Evolutionary conservation across 2,113 vertebrate species (phyloP).

Genomic region (Argyrosomus japonicus): DNA sequence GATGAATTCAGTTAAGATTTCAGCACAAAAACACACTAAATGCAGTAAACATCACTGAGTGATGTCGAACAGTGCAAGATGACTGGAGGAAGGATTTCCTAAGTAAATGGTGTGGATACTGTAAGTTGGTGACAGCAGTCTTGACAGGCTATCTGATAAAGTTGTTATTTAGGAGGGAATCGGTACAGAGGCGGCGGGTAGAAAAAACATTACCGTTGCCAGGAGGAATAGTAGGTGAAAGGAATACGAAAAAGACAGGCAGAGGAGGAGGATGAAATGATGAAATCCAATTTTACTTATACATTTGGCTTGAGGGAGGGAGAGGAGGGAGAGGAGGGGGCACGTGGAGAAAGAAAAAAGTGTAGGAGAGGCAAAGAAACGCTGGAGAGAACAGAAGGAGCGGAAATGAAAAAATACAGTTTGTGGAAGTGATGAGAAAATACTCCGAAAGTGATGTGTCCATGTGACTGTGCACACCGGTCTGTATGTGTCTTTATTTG

Average conservation of each 20-base stretch:
- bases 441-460: neutral
- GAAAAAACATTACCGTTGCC: neutral
- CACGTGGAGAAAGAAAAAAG: neutral
- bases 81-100: neutral
- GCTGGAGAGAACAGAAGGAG: neutral
- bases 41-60: neutral
- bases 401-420: slow-evolving; percentile 3
- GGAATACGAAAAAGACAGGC: neutral
- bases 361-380: neutral
- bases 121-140: neutral
- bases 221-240: neutral
- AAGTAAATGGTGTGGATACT: slow-evolving; percentile 16
- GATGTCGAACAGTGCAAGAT: neutral
- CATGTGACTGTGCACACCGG: neutral
- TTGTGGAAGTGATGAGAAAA: neutral
- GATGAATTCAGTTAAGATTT: neutral
- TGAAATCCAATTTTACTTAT: slow-evolving; percentile 28
- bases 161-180: neutral
- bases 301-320: slow-evolving; percentile 20
- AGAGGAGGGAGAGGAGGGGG: neutral
- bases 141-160: slow-evolving; percentile 12
- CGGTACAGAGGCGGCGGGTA: neutral
- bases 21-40: neutral
- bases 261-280: slow-evolving; percentile 4
- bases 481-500: slow-evolving; percentile 18